Base-by-base conservation (phyloP, 2,888 invertebrate genomes). In the Mechanitis messenoides region DNA sequence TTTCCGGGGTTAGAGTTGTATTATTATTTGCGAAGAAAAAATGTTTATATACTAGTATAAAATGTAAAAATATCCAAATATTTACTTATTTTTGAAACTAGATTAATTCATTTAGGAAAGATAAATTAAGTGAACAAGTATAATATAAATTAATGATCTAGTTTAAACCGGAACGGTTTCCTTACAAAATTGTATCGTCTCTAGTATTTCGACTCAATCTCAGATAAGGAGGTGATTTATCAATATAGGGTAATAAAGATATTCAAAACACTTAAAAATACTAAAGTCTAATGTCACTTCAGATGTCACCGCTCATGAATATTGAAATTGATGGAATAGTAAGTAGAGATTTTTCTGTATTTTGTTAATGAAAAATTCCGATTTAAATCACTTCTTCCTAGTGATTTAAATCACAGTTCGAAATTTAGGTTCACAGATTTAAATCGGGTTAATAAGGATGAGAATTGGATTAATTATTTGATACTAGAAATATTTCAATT, bases 271-370 rank as follows among this genome's bases (percentile, higher is more conserved):
- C 9, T 42, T 42, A 42, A 9, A 42, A 55, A 45, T 45, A 54
- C 45, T 53, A 57, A 56, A 59, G 55, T 61, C 35, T 60, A 53
- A 53, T 57, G 56, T 63, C 9, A 35, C 20, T 20, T 47, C 20
- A 61, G 63, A 64, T 58, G 56, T 64, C 54, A 55, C 66, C 66
- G 66, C 56, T 61, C 46, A 64, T 65, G 65, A 64, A 67, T 67
- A 67, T 67, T 64, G 59, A 65, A 63, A 61, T 55, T n/a, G 45
- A 20, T 20, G 20, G 58, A 54, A 59, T 65, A 63, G 61, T 63
- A 53, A 59, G 63, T 65, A 59, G 59, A 58, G 58, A 56, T 53
- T 59, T 58, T 55, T 55, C 54, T 63, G 47, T 67, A 59, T 55
- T 61, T 60, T 56, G 53, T 63, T 61, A 63, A 64, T 63, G 62